phyloP scores from a whole-genome alignment of 1,140 invertebrate species.

The Leptoteleia sp. region DNA sequence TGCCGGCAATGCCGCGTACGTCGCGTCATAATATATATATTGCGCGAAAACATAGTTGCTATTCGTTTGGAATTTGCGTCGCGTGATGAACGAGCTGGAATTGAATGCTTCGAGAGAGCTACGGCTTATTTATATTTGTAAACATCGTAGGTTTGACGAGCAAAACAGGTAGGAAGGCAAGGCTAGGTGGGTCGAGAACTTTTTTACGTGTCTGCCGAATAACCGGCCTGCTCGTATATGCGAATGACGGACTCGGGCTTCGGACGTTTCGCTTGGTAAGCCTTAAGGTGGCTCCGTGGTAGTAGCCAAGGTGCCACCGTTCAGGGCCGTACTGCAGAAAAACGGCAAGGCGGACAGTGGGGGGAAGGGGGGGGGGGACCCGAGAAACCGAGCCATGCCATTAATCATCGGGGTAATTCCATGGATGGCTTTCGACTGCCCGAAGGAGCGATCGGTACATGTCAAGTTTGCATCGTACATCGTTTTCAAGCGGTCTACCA shows the following conservation, averaged over 20 bases:
- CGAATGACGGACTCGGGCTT: constrained; percentile 59
- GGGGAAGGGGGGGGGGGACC: no score
- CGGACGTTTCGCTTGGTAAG: constrained; percentile 31
- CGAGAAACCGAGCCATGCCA: constrained; percentile 68
- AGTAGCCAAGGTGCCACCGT: constrained; percentile 62
- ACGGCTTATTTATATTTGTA: constrained; percentile 68
- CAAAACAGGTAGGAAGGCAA: constrained; percentile 63
- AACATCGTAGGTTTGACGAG: constrained; percentile 66
- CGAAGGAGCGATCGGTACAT: constrained; percentile 76
- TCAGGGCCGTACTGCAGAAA: constrained; percentile 52
- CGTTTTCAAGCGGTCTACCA: constrained; percentile 53
- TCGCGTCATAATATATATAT: constrained; percentile 51
- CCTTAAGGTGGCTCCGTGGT: constrained; percentile 57
- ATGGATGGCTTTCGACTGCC: constrained; percentile 74
- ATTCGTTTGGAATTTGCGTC: constrained; percentile 62
- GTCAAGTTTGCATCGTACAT: constrained; percentile 75
- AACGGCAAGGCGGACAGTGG: no score
- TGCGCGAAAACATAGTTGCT: constrained; percentile 55
- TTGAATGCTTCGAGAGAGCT: constrained; percentile 56
- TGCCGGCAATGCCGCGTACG: constrained; percentile 25
- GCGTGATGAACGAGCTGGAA: constrained; percentile 63
- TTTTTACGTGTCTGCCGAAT: constrained; percentile 75
- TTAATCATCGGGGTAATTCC: constrained; percentile 75
- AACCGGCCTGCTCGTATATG: constrained; percentile 33
- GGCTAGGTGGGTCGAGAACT: constrained; percentile 66